Evolutionary conservation across 2,113 vertebrate species (phyloP).

Genomic region (Tyrannus savana): DNA sequence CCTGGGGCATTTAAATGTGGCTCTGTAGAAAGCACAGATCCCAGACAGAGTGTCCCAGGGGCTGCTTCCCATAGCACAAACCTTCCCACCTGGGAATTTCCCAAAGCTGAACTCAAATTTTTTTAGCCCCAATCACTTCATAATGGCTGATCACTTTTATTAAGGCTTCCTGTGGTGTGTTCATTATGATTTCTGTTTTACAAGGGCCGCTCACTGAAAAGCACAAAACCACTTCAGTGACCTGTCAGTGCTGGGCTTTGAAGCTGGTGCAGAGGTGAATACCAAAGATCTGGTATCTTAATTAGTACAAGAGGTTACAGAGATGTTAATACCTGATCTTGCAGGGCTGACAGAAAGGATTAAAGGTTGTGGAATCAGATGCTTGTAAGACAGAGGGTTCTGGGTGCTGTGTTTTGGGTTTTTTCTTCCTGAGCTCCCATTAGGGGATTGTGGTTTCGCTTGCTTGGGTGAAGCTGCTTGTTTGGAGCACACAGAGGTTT

Average conservation of each 20-base stretch:
- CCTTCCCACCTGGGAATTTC: background rate
- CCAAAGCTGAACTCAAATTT: background rate
- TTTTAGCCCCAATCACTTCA: fast-evolving
- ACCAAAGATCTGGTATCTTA: background rate
- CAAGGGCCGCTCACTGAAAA: background rate
- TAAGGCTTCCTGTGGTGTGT: background rate
- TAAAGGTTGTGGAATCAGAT: background rate
- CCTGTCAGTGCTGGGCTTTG: background rate
- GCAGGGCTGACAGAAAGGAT: conserved; percentile 7
- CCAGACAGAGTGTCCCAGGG: background rate
- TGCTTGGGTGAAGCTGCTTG: background rate
- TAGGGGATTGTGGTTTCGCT: fast-evolving
- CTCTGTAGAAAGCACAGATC: background rate
- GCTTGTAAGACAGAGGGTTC: background rate
- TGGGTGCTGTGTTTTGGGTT: background rate
- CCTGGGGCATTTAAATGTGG: background rate
- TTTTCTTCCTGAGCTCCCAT: background rate
- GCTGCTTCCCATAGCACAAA: fast-evolving
- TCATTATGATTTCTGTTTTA: background rate
- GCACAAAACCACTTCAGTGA: background rate
- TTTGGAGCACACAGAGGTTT: fast-evolving
- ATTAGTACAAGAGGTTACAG: conserved; percentile 19
- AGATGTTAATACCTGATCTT: conserved; percentile 29
- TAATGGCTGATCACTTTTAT: fast-evolving
- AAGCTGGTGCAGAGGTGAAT: background rate